Conservation (phyloP, 2,113 vertebrate genomes). For the Urocynchramus pylzowi region DNA sequence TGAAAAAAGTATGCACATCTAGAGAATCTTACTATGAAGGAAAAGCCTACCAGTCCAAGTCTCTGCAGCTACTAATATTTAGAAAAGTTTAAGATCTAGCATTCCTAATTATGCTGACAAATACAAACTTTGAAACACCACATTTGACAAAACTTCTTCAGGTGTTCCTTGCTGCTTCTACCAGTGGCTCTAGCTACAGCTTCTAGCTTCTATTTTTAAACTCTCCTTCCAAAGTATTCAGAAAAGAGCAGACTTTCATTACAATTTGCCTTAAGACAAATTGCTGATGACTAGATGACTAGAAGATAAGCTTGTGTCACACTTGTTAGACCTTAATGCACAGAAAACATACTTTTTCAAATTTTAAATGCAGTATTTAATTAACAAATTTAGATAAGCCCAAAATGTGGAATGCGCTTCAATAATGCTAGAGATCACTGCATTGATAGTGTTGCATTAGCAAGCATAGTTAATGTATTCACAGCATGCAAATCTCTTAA, state of each 20-base stretch:
- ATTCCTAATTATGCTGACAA: not conserved
- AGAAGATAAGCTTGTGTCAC: not conserved
- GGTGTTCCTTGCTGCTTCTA: not conserved
- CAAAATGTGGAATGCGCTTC: not conserved
- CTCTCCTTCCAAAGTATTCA: not conserved
- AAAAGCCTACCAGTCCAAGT: not conserved
- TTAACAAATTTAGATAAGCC: slow-evolving; percentile 56
- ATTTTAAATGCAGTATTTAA: slow-evolving; percentile 51
- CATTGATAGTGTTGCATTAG: not conserved
- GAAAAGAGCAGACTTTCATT: not conserved
- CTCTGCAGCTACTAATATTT: not conserved
- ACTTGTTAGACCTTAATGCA: slow-evolving; percentile 20
- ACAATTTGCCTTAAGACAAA: slow-evolving; percentile 23
- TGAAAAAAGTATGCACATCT: not conserved
- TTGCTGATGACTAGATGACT: slow-evolving; percentile 18
- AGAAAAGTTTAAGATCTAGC: not conserved
- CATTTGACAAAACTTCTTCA: not conserved
- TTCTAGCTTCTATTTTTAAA: not conserved
- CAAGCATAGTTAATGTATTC: not conserved
- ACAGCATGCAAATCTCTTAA: not conserved
- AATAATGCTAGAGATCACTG: not conserved
- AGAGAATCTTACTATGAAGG: not conserved
- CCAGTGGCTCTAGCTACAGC: not conserved
- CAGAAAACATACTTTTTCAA: slow-evolving; percentile 3
- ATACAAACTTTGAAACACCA: not conserved